These are phyloP conservation scores for Pristionchus fissidentatus DNA, from an alignment of 2,888 invertebrate genomes.

Conservation along the genomic window DNA sequence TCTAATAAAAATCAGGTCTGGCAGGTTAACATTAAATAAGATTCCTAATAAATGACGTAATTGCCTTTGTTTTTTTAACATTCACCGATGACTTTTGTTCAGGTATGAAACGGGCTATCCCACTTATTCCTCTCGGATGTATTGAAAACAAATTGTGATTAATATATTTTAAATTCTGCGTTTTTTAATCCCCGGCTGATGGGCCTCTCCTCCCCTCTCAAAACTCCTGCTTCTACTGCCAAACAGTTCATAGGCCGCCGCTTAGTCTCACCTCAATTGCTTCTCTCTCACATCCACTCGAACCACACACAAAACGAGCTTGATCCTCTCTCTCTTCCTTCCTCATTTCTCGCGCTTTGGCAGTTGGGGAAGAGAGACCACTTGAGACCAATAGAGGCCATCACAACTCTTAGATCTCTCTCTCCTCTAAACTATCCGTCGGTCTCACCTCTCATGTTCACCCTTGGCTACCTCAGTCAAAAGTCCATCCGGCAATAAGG, in stretches of 20 bases:
- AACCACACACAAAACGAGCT: constrained; percentile 29
- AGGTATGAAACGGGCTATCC: too few species aligned
- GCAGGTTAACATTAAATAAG: too few species aligned
- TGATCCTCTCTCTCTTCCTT: background rate
- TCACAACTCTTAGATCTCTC: too few species aligned
- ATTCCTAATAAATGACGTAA: too few species aligned
- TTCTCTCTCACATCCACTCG: constrained; percentile 28
- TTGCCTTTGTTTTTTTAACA: too few species aligned
- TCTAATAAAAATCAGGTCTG: too few species aligned
- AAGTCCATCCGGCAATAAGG: constrained; percentile 7
- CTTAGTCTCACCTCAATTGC: background rate
- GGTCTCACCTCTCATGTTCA: background rate
- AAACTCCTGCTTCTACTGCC: background rate
- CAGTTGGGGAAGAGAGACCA: too few species aligned
- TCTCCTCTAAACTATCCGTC: background rate
- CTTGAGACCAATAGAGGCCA: constrained; percentile 33
- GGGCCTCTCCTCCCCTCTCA: background rate
- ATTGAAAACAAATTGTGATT: too few species aligned
- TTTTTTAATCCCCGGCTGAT: too few species aligned
- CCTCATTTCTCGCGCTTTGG: background rate
- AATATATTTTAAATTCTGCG: too few species aligned
- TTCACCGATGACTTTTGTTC: too few species aligned
- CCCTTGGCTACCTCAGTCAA: background rate
- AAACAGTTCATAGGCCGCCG: constrained; percentile 24
- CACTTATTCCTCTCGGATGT: too few species aligned